Evolutionary conservation across 1,140 invertebrate genomes (phyloP).

Genomic region (Brachionus koreanus): DNA sequence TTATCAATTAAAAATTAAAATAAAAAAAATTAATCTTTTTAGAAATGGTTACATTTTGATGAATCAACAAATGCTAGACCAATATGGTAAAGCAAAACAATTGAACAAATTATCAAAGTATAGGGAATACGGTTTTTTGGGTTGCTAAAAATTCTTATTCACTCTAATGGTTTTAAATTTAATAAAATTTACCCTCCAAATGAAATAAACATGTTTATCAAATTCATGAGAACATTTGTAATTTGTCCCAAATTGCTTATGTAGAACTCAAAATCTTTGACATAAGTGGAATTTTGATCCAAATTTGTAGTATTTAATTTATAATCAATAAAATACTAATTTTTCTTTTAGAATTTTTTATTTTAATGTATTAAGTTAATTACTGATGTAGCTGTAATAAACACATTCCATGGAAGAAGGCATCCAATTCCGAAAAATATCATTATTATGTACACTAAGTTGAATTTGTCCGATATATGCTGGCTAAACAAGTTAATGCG

Average conservation of each 20-base stretch:
- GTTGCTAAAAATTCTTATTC: background rate
- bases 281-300: background rate
- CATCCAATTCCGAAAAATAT: background rate
- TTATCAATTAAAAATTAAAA: background rate
- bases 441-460: background rate
- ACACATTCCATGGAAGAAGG: conserved; percentile 42
- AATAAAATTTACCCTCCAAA: conserved; percentile 5
- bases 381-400: conserved; percentile 7
- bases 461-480: background rate
- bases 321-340: conserved; percentile 37
- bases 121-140: conserved; percentile 37
- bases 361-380: background rate
- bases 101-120: background rate
- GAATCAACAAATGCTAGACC: conserved; percentile 31
- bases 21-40: background rate
- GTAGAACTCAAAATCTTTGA: background rate
- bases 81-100: conserved; percentile 13
- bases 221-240: conserved; percentile 40
- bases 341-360: background rate
- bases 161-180: background rate
- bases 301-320: conserved; percentile 2
- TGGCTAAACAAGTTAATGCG: background rate
- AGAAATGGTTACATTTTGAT: background rate
- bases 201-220: conserved; percentile 11
- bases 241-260: conserved; percentile 11